Evolutionary conservation across 2,888 invertebrate species (phyloP).

Genomic region (Limnephilus rhombicus): DNA sequence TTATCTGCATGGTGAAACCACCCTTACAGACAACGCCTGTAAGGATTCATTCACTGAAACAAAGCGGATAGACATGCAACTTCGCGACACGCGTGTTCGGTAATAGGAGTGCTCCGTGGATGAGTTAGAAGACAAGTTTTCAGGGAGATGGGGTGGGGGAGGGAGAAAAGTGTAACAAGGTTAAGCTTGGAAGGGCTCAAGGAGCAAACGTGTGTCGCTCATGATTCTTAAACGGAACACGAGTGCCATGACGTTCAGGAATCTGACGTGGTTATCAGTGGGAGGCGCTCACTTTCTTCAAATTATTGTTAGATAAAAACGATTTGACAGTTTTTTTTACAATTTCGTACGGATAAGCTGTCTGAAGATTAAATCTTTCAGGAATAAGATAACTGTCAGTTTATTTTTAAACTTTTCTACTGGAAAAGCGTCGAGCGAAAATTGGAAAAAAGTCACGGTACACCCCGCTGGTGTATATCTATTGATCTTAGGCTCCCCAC

Average conservation of each 20-base stretch:
- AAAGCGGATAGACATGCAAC: constrained; percentile 5
- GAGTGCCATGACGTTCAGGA: constrained; percentile 34
- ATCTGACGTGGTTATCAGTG: background rate
- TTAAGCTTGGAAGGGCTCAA: background rate
- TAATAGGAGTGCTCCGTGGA: background rate
- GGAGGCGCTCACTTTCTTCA: background rate
- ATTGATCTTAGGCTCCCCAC: background rate
- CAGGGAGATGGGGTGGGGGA: background rate
- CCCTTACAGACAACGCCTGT: background rate
- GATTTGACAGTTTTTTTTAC: background rate
- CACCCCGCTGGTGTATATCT: background rate
- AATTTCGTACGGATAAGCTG: background rate
- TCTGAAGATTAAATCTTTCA: background rate
- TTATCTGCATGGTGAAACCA: background rate
- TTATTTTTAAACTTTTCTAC: background rate
- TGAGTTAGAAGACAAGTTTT: background rate
- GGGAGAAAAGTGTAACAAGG: constrained; percentile 15
- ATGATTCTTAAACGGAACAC: constrained; percentile 33
- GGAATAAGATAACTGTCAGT: background rate
- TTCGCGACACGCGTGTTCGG: background rate
- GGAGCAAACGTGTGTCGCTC: constrained; percentile 30
- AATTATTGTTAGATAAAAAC: background rate
- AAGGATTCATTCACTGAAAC: constrained; percentile 10
- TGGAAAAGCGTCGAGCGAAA: background rate
- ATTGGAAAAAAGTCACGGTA: background rate